Conservation (phyloP, 1,140 invertebrate species). For the Zaprionus africanus region DNA sequence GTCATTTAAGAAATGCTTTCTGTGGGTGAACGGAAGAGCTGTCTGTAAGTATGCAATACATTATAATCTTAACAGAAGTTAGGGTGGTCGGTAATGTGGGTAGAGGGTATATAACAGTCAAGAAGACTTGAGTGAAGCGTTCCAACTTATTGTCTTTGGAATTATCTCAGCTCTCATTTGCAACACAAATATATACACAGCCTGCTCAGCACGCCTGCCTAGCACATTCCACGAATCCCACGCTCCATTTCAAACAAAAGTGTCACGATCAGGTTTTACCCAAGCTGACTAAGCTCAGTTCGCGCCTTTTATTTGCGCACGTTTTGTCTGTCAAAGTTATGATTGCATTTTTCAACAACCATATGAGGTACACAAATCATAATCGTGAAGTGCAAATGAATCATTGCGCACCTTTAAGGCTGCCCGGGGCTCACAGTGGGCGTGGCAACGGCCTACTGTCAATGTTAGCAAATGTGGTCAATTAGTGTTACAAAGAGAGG, state of each 20-base stretch:
- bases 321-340: neutral
- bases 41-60: too few species aligned
- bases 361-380: neutral
- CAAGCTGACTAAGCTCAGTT: slow-evolving; percentile 15
- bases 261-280: neutral
- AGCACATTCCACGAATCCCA: neutral
- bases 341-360: neutral
- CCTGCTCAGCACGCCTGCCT: neutral
- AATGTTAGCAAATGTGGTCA: slow-evolving; percentile 60
- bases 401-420: too few species aligned
- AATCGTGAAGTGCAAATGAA: neutral
- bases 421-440: neutral
- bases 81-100: too few species aligned
- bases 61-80: too few species aligned
- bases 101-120: too few species aligned
- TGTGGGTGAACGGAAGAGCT: too few species aligned
- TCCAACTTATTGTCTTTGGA: too few species aligned
- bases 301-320: neutral
- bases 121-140: too few species aligned
- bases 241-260: neutral
- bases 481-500: slow-evolving; percentile 68
- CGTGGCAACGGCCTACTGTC: neutral
- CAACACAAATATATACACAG: neutral
- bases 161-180: neutral
- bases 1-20: too few species aligned